Base-by-base conservation (phyloP, 2,797 vertebrate species). In the Cyclura pinguis region DNA sequence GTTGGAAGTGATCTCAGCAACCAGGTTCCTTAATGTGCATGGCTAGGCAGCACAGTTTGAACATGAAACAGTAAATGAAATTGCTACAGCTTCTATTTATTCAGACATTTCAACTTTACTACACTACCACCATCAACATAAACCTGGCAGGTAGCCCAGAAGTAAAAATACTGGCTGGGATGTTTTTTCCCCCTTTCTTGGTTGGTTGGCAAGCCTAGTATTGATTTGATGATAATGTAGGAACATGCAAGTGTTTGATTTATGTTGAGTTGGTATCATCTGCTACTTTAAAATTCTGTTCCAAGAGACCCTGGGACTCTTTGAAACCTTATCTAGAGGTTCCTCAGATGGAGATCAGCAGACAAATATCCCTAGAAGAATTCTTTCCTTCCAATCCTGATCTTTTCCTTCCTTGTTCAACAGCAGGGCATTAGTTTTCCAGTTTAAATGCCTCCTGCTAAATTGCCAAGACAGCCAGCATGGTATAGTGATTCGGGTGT, bases 141-240 rank as follows among this genome's bases (percentile, higher is more conserved):
- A 69, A 32, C 50, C 42, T 84, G 83, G 83, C 83, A 50, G 32
- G 62, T 20, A 20, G 83, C 83, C 83, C 64, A 84, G 62, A 50
- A 64, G 6, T 67, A 22, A 22, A 42, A 32, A 67, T 20, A 20
- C 83, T 69, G 64, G 62, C 83, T 69, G 83, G 42, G 64, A 84
- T 67, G 42, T 9, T 10, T 12, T 12, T 38, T 13, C 7, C 5
- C 38, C 27, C 35, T 42, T 24, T 80, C 42, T 29, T 50, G 59
- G 16, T 84, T 69, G 38, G 38, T 14, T 84, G 64, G 50, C 52
- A 74, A 27, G 13, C 12, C 69, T 86, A 27, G 50, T 55, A 35
- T 24, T 57, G 32, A 59, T 62, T 59, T 35, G 55, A 82, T 82
- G 80, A 59, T 62, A 62, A 82, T 82, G n/a, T 35, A 35, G 57